Conservation (phyloP, 2,797 vertebrate genomes). For the Lindbergichthys nudifrons region DNA sequence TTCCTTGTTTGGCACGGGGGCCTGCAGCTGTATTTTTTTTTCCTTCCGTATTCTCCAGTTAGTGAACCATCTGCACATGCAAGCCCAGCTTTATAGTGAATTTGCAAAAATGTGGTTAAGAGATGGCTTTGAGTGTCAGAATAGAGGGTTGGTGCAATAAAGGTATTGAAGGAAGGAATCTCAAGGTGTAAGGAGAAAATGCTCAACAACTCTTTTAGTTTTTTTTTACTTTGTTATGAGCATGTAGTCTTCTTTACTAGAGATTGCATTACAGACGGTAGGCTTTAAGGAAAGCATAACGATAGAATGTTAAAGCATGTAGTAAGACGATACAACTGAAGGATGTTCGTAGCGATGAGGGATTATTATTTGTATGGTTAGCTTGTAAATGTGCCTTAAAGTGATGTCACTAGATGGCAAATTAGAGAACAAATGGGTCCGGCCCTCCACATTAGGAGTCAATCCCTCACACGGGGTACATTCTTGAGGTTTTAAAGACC, state of each 20-base stretch:
- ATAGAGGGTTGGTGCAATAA: background rate
- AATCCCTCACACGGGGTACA: background rate
- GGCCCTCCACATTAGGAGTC: background rate
- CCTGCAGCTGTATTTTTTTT: constrained; percentile 19
- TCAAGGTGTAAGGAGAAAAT: background rate
- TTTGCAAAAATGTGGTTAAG: constrained; percentile 12
- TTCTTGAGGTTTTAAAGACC: background rate
- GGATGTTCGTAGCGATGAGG: background rate
- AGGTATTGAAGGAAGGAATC: background rate
- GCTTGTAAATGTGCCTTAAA: background rate
- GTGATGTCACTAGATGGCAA: background rate
- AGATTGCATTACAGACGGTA: background rate
- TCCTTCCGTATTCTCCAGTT: background rate
- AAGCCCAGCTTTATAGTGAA: background rate
- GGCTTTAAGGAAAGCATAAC: background rate
- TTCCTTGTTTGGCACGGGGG: constrained; percentile 1
- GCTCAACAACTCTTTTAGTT: background rate
- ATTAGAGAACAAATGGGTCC: background rate
- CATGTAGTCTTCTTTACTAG: background rate
- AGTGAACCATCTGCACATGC: background rate
- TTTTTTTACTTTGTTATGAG: background rate
- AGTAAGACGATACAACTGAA: background rate
- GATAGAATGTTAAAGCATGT: background rate
- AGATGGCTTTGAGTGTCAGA: background rate
- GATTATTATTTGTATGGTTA: background rate